Base-by-base conservation (phyloP, 2,888 invertebrate species). In the Drosophila kambysellisi region DNA sequence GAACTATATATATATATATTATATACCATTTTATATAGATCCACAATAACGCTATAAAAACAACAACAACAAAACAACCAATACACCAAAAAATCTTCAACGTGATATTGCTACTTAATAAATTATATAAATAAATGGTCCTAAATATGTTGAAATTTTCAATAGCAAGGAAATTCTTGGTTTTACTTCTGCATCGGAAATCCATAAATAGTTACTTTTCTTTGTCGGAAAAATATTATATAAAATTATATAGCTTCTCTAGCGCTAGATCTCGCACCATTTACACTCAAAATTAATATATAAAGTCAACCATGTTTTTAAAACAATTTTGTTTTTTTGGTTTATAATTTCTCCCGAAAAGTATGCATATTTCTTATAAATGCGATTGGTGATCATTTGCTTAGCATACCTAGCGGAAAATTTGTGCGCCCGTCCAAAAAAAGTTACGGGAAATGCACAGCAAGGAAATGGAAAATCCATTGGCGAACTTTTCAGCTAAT, bases 21-120 rank as follows among this genome's bases (percentile, higher is more conserved):
- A 25, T 46, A 41, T 37, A 63, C 51, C 65, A 51, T 70, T 69
- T 67, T 63, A 78, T 58, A 74, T 68, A 59, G 66, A 67, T 70
- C 69, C 51, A 72, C 48, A 70, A 58, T 76, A 83, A 70, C 58
- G 73, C 82, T 65, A 82, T 63, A 25, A 74, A 70, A 51, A 79
- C 51, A 60, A 58, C 60, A 72, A 56, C 60, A 65, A 11, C 65
- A 56, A 56, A 56, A 29, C 29, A 39, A 11, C 65, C 63, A 61
- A 61, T 48, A 64, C 51, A 74, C 71, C 51, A 74, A 76, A 72
- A 75, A 82, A 74, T 85, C 85, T 83, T 88, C 83, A 88, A 85
- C 85, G 85, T 85, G 88, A 85, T 85, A 85, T 88, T 79, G 85
- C 79, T 82, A 87, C 74, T 72, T 73, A 85, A 82, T 58, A 68